Evolutionary conservation across 2,888 invertebrate genomes (phyloP).

Genomic region (Dolichopus griseipennis): DNA sequence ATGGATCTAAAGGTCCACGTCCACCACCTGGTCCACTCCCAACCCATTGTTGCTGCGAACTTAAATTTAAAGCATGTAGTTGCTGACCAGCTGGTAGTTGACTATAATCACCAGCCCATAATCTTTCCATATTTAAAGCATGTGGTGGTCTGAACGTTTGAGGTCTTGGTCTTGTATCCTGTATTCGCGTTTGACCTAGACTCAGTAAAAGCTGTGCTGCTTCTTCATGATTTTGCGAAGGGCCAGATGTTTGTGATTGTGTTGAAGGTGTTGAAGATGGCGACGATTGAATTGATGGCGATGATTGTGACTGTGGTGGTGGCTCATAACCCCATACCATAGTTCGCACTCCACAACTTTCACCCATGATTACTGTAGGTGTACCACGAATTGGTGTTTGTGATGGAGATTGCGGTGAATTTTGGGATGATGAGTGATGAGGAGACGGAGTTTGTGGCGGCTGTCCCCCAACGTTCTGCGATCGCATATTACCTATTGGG

Average conservation of each 20-base stretch:
- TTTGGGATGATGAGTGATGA: slow-evolving; percentile 38
- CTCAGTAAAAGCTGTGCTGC: slow-evolving; percentile 65
- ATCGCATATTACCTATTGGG: slow-evolving; percentile 35
- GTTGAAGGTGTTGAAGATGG: slow-evolving; percentile 39
- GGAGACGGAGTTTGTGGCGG: slow-evolving; percentile 39
- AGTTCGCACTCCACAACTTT: slow-evolving; percentile 76
- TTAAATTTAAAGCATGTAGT: slow-evolving; percentile 67
- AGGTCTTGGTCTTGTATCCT: slow-evolving; percentile 40
- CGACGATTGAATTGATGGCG: slow-evolving; percentile 46
- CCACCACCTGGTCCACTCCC: slow-evolving; percentile 29
- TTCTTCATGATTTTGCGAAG: slow-evolving; percentile 50
- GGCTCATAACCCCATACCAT: slow-evolving; percentile 56
- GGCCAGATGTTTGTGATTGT: slow-evolving; percentile 41
- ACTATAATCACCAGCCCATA: slow-evolving; percentile 83
- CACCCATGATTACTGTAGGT: slow-evolving; percentile 88
- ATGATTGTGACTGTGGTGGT: slow-evolving; percentile 44
- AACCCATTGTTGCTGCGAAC: slow-evolving; percentile 48
- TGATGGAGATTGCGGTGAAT: slow-evolving; percentile 42
- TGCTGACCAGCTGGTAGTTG: slow-evolving; percentile 76
- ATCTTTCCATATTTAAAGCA: slow-evolving; percentile 81
- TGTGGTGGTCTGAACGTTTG: slow-evolving; percentile 47
- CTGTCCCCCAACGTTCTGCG: slow-evolving; percentile 26
- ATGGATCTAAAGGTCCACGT: slow-evolving; percentile 35
- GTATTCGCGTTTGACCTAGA: slow-evolving; percentile 59
- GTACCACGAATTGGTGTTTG: slow-evolving; percentile 51